These are phyloP conservation scores for Cynoglossus semilaevis DNA, from an alignment of 2,113 vertebrate genomes.

Conservation along the genomic window DNA sequence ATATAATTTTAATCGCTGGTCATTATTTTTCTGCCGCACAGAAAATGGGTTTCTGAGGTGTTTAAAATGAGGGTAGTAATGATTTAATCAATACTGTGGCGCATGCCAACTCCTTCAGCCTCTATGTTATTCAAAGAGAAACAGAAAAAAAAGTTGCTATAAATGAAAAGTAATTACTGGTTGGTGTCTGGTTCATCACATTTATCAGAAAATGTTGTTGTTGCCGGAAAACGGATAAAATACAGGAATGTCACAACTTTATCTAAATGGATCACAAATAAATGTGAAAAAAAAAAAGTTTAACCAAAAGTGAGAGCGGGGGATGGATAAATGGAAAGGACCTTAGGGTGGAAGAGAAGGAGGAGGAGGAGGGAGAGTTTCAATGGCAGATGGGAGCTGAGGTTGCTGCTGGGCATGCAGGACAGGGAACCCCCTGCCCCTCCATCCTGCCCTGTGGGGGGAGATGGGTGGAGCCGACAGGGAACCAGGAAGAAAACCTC, in stretches of 20 bases:
- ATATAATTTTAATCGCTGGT: constrained; percentile 34
- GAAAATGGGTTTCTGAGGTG: constrained; percentile 21
- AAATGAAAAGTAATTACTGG: constrained; percentile 12
- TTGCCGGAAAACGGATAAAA: constrained; percentile 13
- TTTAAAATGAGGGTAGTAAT: constrained; percentile 21
- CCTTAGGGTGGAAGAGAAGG: constrained; percentile 2
- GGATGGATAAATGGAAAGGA: constrained; percentile 27
- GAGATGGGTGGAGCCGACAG: constrained; percentile 73
- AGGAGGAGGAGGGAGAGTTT: constrained; percentile 56
- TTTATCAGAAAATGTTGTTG: constrained; percentile 46
- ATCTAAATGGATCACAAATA: constrained; percentile 14
- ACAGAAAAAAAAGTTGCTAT: background rate
- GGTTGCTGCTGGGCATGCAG: constrained; percentile 51
- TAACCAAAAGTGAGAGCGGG: constrained; percentile 1
- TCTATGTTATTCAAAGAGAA: constrained; percentile 16
- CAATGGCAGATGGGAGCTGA: constrained; percentile 73
- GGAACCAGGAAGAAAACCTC: constrained; percentile 79
- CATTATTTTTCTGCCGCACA: constrained; percentile 30
- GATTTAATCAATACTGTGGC: constrained; percentile 38
- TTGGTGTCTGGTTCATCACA: constrained; percentile 18
- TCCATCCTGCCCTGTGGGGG: constrained; percentile 64
- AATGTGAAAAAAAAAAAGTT: constrained; percentile 13
- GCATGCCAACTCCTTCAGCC: constrained; percentile 13
- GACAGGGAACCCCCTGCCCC: constrained; percentile 60
- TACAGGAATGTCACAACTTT: constrained; percentile 29